Evolutionary conservation across 2,888 invertebrate genomes (phyloP).

Genomic region (Cantharis nigra): DNA sequence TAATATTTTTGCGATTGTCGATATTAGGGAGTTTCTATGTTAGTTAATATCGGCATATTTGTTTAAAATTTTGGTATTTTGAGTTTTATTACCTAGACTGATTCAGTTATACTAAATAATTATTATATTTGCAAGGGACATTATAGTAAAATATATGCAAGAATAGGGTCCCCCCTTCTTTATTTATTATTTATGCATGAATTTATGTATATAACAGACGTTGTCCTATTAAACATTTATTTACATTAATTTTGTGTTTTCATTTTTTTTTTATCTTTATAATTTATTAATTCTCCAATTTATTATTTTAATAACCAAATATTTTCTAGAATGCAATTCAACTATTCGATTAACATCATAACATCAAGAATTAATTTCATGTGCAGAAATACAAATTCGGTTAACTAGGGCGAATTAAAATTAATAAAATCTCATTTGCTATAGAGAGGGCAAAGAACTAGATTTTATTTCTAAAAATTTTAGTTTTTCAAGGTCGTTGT

Average conservation of each 20-base stretch:
- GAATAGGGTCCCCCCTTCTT: conserved; percentile 49
- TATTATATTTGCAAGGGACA: conserved; percentile 36
- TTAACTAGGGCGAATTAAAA: neutral
- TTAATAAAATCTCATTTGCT: neutral
- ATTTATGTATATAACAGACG: neutral
- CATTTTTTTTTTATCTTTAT: neutral
- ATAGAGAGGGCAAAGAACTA: neutral
- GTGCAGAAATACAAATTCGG: neutral
- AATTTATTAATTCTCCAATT: neutral
- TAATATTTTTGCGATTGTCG: conserved; percentile 32
- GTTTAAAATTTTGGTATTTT: conserved; percentile 38
- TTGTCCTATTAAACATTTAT: neutral
- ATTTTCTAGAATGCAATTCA: neutral
- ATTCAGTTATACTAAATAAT: conserved; percentile 29
- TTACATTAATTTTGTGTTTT: neutral
- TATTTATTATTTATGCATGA: conserved; percentile 12
- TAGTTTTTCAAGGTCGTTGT: no score
- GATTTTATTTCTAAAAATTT: no score
- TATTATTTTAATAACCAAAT: neutral
- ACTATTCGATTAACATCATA: neutral
- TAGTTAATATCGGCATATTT: conserved; percentile 29
- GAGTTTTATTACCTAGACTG: conserved; percentile 40
- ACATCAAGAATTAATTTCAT: no score
- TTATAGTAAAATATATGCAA: conserved; percentile 36
- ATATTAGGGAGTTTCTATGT: conserved; percentile 31